These are phyloP conservation scores for Blennius ocellaris DNA, from an alignment of 2,113 vertebrate species.

Conservation along the genomic window DNA sequence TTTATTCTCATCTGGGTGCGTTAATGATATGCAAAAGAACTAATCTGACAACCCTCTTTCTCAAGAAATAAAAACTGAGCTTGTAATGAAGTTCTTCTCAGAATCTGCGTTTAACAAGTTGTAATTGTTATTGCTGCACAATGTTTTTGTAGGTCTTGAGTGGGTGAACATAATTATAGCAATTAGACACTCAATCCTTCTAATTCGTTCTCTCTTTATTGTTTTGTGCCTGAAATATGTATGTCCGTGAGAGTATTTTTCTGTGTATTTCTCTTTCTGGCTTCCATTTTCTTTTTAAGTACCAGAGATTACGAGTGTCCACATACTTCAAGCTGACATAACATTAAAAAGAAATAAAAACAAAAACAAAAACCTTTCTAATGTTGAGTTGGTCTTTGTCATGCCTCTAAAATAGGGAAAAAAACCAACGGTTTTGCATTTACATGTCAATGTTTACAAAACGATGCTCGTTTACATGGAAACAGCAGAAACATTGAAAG, in stretches of 20 bases:
- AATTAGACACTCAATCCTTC: slow-evolving; percentile 51
- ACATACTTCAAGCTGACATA: no score
- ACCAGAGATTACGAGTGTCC: no score
- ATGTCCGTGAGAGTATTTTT: background rate
- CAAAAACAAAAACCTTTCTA: no score
- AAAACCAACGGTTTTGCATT: no score
- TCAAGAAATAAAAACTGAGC: slow-evolving; percentile 18
- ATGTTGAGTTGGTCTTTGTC: no score
- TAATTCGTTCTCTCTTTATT: slow-evolving; percentile 40
- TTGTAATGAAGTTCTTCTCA: slow-evolving; percentile 22
- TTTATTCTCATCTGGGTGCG: background rate
- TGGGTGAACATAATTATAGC: slow-evolving; percentile 67
- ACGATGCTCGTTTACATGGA: no score
- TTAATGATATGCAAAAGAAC: background rate
- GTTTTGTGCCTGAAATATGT: slow-evolving; percentile 9
- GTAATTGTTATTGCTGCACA: slow-evolving; percentile 42
- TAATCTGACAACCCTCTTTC: slow-evolving; percentile 3
- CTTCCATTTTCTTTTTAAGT: background rate
- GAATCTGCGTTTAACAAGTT: slow-evolving; percentile 40
- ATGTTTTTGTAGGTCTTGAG: slow-evolving; percentile 50
- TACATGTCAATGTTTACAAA: no score
- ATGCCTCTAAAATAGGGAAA: no score
- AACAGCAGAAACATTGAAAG: no score
- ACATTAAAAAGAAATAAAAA: no score
- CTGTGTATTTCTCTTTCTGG: background rate